Conservation (phyloP, 2,888 invertebrate genomes). For the Thymelicus lineola region DNA sequence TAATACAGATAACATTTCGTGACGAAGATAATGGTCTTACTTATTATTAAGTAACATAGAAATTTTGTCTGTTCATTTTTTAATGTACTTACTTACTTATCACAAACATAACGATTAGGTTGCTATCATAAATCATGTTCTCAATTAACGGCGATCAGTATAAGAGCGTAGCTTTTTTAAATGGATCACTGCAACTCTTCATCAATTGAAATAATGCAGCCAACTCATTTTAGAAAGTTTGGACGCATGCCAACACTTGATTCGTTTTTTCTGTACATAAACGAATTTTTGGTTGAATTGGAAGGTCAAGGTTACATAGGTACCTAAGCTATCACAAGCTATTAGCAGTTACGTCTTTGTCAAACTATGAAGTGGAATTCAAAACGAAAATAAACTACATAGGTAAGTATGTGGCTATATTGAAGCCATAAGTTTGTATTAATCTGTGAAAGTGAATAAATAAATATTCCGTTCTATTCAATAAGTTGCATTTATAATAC, state of each 20-base stretch:
- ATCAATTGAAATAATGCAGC: constrained; percentile 70
- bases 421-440: not conserved
- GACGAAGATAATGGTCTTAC: not conserved
- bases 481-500: too few species aligned
- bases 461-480: too few species aligned
- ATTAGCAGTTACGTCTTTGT: constrained; percentile 26
- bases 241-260: constrained; percentile 70
- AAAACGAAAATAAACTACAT: not conserved
- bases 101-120: constrained; percentile 36
- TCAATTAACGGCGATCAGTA: constrained; percentile 45
- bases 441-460: too few species aligned
- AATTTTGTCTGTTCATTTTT: not conserved
- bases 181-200: constrained; percentile 49
- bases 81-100: not conserved
- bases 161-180: constrained; percentile 49
- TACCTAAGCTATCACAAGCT: constrained; percentile 34
- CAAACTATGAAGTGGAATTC: not conserved
- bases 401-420: not conserved
- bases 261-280: constrained; percentile 58
- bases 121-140: constrained; percentile 43
- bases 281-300: constrained; percentile 63
- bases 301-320: constrained; percentile 68
- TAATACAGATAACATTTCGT: not conserved
- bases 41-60: not conserved
- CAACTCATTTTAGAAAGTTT: constrained; percentile 75